Evolutionary conservation across 2,113 vertebrate genomes (phyloP).

Genomic region (Cottus gobio): DNA sequence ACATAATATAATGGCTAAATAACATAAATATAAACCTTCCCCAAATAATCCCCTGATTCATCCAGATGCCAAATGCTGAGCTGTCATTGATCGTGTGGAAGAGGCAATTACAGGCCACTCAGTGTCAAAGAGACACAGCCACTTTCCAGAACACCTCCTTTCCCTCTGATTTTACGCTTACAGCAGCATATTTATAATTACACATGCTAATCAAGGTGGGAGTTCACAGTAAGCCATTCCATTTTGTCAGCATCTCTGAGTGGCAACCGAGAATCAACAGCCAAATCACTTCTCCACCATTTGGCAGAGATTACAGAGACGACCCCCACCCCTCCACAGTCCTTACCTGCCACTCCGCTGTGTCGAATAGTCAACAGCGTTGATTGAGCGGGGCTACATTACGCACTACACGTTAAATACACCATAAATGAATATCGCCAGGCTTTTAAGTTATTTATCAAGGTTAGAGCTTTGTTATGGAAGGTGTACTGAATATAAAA

Average conservation of each 20-base stretch:
- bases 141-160: conserved; percentile 54
- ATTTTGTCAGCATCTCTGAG: conserved; percentile 77
- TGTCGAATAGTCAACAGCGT: conserved; percentile 37
- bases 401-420: conserved; percentile 2
- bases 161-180: conserved; percentile 69
- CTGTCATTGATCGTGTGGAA: conserved; percentile 66
- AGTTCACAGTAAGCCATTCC: conserved; percentile 75
- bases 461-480: conserved; percentile 5
- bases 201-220: conserved; percentile 81
- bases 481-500: conserved; percentile 18
- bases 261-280: conserved; percentile 69
- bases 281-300: conserved; percentile 67
- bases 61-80: conserved; percentile 62
- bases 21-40: conserved; percentile 10
- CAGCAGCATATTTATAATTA: conserved; percentile 80
- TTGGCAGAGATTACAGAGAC: conserved; percentile 59
- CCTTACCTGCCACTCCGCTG: conserved; percentile 30
- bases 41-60: conserved; percentile 52
- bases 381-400: conserved; percentile 11
- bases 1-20: too few relatives aligned
- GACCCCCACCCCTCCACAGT: conserved; percentile 46
- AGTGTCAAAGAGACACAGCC: conserved; percentile 63
- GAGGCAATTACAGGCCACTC: conserved; percentile 69
- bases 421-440: not conserved
- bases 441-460: conserved; percentile 7